phyloP scores from a whole-genome alignment of 2,113 vertebrate genomes.

The Telmatochromis sp. region DNA sequence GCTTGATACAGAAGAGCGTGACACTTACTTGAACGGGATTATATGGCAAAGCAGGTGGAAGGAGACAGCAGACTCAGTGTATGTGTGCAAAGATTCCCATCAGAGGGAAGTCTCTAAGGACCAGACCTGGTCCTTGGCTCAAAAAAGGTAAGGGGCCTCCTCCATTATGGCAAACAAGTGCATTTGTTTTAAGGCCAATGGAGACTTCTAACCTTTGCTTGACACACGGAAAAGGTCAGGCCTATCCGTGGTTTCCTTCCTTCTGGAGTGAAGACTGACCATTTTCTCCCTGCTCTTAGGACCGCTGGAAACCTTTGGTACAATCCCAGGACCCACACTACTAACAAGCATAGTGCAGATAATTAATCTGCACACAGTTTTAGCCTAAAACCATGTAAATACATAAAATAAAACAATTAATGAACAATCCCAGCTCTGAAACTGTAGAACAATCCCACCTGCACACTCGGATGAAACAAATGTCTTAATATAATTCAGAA shows the following conservation, averaged over 20 bases:
- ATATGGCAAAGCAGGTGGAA: not conserved
- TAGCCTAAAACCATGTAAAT: not conserved
- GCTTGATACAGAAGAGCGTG: not conserved
- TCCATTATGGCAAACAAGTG: conserved; percentile 75
- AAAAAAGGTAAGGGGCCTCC: conserved; percentile 51
- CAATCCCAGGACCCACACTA: not conserved
- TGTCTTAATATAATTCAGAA: conserved; percentile 22
- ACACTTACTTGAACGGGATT: conserved; percentile 14
- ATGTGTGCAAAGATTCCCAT: conserved; percentile 41
- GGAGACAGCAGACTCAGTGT: not conserved
- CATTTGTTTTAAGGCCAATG: conserved; percentile 76
- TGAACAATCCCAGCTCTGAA: not conserved
- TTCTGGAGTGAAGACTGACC: conserved; percentile 49
- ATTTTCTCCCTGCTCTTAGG: conserved; percentile 32
- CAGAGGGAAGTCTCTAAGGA: conserved; percentile 48
- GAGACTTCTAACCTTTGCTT: conserved; percentile 80
- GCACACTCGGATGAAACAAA: not conserved
- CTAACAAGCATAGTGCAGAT: not conserved
- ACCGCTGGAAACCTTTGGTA: conserved; percentile 3
- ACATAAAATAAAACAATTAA: not conserved
- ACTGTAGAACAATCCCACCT: not conserved
- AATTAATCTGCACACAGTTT: not conserved
- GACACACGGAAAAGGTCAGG: conserved; percentile 75
- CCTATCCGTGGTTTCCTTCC: conserved; percentile 52
- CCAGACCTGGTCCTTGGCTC: conserved; percentile 45